Conservation (phyloP, 2,888 invertebrate species). For the Ochlodes sylvanus region DNA sequence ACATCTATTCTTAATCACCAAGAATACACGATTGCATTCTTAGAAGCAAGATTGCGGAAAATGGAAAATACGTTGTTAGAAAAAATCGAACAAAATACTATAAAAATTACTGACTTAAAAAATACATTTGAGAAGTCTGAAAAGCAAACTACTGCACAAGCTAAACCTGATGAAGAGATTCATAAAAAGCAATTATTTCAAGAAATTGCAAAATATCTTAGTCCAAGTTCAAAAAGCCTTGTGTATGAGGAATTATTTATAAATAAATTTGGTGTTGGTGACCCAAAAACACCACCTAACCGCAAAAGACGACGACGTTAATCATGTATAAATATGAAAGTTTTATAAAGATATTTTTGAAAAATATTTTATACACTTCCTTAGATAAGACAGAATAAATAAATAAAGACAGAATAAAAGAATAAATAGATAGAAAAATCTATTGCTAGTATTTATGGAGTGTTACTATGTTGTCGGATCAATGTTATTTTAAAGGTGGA, state of each 20-base stretch:
- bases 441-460: too few relatives aligned
- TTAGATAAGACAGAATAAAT: too few relatives aligned
- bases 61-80: constrained; percentile 67
- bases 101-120: constrained; percentile 64
- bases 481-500: too few relatives aligned
- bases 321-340: constrained; percentile 7
- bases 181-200: constrained; percentile 66
- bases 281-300: constrained; percentile 45
- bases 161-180: constrained; percentile 52
- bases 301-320: constrained; percentile 54
- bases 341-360: too few relatives aligned
- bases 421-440: too few relatives aligned
- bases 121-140: constrained; percentile 46
- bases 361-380: too few relatives aligned
- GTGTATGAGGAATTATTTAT: constrained; percentile 77
- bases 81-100: constrained; percentile 72
- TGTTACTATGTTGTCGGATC: too few relatives aligned
- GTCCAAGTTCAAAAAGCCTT: constrained; percentile 62
- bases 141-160: constrained; percentile 53
- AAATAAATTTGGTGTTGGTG: constrained; percentile 54
- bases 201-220: constrained; percentile 73
- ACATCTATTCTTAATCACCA: constrained; percentile 48
- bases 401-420: too few relatives aligned
- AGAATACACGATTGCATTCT: constrained; percentile 58
- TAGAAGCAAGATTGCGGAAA: constrained; percentile 67